phyloP scores from a whole-genome alignment of 2,797 vertebrate genomes.

The Heteromormyrus szaboi region DNA sequence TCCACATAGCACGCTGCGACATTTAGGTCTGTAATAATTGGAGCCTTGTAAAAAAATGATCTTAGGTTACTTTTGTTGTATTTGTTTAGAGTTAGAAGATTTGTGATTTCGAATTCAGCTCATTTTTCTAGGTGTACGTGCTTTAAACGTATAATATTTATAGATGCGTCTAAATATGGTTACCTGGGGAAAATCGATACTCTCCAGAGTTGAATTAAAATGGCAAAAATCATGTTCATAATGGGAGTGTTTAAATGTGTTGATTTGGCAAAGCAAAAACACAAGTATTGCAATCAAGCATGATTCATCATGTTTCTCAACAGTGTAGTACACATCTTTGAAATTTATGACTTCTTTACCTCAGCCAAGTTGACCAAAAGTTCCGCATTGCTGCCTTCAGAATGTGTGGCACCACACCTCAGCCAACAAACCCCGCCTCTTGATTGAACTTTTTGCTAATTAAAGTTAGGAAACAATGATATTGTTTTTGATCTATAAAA shows the following conservation, averaged over 20 bases:
- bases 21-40: background rate
- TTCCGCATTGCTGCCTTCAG: background rate
- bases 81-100: background rate
- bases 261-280: background rate
- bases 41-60: background rate
- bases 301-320: background rate
- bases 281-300: background rate
- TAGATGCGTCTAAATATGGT: background rate
- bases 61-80: background rate
- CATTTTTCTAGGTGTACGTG: background rate
- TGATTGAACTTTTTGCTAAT: background rate
- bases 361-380: background rate
- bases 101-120: background rate
- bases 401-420: background rate
- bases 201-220: background rate
- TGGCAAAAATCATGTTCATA: background rate
- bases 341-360: background rate
- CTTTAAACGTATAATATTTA: background rate
- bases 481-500: background rate
- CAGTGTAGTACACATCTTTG: background rate
- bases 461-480: background rate
- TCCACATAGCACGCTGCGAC: background rate
- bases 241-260: background rate
- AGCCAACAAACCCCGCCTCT: background rate
- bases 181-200: background rate